These are phyloP conservation scores for Brachypteracias leptosomus DNA, from an alignment of 2,113 vertebrate species.

Conservation along the genomic window DNA sequence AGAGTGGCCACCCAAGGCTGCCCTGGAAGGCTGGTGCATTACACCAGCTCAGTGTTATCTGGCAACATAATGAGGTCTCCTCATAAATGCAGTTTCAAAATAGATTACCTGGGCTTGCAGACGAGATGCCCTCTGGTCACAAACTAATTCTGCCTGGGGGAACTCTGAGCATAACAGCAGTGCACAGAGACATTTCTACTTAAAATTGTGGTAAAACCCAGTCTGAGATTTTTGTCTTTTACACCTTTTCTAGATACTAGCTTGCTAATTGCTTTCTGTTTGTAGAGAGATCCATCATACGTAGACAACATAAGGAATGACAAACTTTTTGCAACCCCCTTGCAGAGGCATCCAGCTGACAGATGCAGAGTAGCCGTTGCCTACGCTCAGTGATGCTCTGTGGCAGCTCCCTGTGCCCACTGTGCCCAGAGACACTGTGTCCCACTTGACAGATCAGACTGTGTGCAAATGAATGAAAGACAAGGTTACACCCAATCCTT, in stretches of 20 bases:
- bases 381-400: neutral
- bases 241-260: neutral
- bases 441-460: neutral
- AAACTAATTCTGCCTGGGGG: neutral
- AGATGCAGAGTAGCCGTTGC: neutral
- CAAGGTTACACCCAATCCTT: neutral
- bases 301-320: neutral
- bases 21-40: neutral
- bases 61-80: neutral
- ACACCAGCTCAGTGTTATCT: neutral
- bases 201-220: neutral
- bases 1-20: neutral
- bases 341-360: neutral
- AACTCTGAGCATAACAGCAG: neutral
- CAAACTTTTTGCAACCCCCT: neutral
- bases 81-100: slow-evolving; percentile 10
- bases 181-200: neutral
- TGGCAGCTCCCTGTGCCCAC: neutral
- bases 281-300: neutral
- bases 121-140: neutral
- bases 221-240: neutral
- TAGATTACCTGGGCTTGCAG: neutral
- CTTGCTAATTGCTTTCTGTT: neutral
- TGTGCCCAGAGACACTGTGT: neutral
- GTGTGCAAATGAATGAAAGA: neutral